Percentiles rank a stretch among this genome's conserved stretches.
Evolutionary conservation across 2,797 vertebrate species (phyloP).

Genomic region (Epinephelus coioides): DNA sequence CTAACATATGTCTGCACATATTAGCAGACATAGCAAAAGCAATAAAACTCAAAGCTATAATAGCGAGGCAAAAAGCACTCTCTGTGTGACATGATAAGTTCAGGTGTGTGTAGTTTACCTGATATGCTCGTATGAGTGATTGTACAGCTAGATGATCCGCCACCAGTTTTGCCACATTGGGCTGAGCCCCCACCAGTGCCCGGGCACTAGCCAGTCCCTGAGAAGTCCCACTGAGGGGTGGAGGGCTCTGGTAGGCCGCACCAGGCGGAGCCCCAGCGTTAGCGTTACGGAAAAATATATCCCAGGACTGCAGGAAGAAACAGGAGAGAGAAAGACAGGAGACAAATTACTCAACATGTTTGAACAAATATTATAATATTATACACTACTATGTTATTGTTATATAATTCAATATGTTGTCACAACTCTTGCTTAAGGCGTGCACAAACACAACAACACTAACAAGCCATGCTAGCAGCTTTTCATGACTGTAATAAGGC

Average conservation of each 20-base stretch:
- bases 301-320: constrained; percentile 90
- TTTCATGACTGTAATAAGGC: no score
- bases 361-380: no score
- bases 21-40: background rate
- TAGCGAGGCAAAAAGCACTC: background rate
- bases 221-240: constrained; percentile 80
- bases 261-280: constrained; percentile 91
- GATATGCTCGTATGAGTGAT: constrained; percentile 95
- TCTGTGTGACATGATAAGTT: background rate
- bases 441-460: no score
- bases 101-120: constrained; percentile 84
- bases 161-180: constrained; percentile 93
- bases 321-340: constrained; percentile 51
- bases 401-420: no score
- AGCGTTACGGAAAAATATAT: constrained; percentile 94
- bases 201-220: constrained; percentile 79
- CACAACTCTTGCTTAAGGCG: no score
- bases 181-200: constrained; percentile 84
- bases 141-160: constrained; percentile 96
- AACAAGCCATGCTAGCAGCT: no score
- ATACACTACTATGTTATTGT: no score
- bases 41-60: no score
- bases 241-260: constrained; percentile 92
- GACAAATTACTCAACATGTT: no score
- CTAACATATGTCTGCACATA: background rate